Percentiles rank a stretch among this genome's conserved stretches.
Evolutionary conservation across 2,113 vertebrate genomes (phyloP).

Genomic region (Oenanthe oenanthe): DNA sequence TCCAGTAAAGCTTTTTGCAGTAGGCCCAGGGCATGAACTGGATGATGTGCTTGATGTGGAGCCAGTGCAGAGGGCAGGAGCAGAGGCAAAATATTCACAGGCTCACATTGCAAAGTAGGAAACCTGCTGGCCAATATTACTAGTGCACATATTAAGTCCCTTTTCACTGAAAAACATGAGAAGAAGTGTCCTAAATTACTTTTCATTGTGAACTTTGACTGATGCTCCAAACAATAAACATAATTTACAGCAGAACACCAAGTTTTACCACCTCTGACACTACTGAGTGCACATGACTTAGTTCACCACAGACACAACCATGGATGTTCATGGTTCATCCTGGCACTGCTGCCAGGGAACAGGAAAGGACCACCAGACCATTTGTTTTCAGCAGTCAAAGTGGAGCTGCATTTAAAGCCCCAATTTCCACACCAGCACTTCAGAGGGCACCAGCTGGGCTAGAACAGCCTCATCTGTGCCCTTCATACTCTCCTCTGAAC

Average conservation of each 20-base stretch:
- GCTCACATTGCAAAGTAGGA: background rate
- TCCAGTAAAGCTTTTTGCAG: background rate
- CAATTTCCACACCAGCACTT: background rate
- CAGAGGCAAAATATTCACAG: background rate
- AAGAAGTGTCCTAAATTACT: background rate
- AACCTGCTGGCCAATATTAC: background rate
- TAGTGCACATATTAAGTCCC: background rate
- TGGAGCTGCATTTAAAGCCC: background rate
- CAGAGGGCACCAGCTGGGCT: background rate
- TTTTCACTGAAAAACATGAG: background rate
- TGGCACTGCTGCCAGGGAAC: background rate
- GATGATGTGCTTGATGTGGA: fast-evolving
- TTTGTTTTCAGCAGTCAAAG: background rate
- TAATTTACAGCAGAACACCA: background rate
- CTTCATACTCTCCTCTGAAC: background rate
- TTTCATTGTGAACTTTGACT: background rate
- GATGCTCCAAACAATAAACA: background rate
- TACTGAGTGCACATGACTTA: background rate
- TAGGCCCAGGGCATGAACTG: background rate
- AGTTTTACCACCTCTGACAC: background rate
- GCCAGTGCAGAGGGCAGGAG: background rate
- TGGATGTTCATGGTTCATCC: background rate
- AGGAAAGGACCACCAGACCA: background rate
- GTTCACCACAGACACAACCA: background rate
- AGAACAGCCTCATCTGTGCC: background rate